A percentile compares a stretch with the other conserved stretches of the same genome.
These are phyloP conservation scores for Stenodema calcarata DNA, from an alignment of 2,888 invertebrate species.

Conservation along the genomic window DNA sequence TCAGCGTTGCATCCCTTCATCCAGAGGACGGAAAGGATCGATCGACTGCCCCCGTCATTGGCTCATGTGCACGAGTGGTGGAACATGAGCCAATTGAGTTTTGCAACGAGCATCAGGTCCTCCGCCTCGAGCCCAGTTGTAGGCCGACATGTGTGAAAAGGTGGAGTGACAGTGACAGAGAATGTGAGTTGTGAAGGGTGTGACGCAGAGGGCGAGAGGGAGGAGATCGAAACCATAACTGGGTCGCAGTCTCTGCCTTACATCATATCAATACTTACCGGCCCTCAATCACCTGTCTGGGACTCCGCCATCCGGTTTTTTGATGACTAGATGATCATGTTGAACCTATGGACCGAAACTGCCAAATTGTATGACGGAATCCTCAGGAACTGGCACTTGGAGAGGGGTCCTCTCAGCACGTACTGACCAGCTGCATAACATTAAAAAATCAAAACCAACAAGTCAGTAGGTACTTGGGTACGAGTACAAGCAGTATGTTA, in stretches of 20 bases:
- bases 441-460: too few relatives aligned
- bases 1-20: too few relatives aligned
- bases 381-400: too few relatives aligned
- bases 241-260: constrained; percentile 8
- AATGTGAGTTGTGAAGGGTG: not conserved
- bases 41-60: not conserved
- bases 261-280: not conserved
- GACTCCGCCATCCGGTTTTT: not conserved
- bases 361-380: too few relatives aligned
- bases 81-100: not conserved
- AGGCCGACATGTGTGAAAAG: not conserved
- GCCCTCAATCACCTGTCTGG: not conserved
- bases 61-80: not conserved
- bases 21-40: not conserved
- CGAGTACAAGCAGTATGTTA: too few relatives aligned
- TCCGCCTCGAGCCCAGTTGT: not conserved
- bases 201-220: not conserved
- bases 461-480: too few relatives aligned
- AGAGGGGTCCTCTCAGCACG: too few relatives aligned
- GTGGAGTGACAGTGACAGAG: not conserved
- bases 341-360: too few relatives aligned
- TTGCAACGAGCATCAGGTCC: not conserved
- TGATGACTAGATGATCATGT: not conserved
- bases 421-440: too few relatives aligned
- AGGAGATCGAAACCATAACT: not conserved